Base-by-base conservation (phyloP, 2,797 vertebrate genomes). In the Chaenodraco wilsoni region DNA sequence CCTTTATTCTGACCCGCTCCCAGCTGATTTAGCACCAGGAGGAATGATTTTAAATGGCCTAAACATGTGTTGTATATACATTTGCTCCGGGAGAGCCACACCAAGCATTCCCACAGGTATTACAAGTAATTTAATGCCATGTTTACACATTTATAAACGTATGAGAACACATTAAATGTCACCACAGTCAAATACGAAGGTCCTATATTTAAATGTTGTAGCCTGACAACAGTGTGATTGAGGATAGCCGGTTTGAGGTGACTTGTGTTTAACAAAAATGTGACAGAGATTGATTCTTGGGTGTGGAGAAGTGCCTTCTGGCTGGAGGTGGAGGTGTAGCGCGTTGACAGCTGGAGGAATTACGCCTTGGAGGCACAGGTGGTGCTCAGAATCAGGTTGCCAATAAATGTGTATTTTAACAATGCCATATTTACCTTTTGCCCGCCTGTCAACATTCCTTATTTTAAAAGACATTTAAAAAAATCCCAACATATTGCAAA, bases 361-460 rank as follows among this genome's bases (percentile, higher is more conserved):
- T 75, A 76, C 62, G 65, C 63, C 75, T 76, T 4, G 0, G 61
- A 82, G 73, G 13, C 60, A 78, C 88, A 84, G 72, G 82, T 86
- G 87, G 60, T 76, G 79, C 48, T 79, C 67, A 57, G 78, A 64
- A 84, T 74, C 63, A 37, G 49, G 7, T 76, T 86, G 77, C 80
- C 85, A 90, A 88, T 87, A 87, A 84, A 89, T 87, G 67, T 78
- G 48, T 87, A 74, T 75, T 76, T 74, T 69, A 73, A 9, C 59
- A 72, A 87, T 56, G 65, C 79, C 82, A 86, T 70, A 80, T 88
- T 88, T 80, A 57, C 58, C 71, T 50, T 82, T 85, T 85, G 91
- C 85, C 89, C 65, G 23, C 56, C 56, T 74, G 74, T 78, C 56
- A 74, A 79, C 83, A 83, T 92, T 92, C 87, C 66, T 72, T 46